These are phyloP conservation scores for Euthynnus affinis DNA, from an alignment of 2,797 vertebrate genomes.

Conservation along the genomic window DNA sequence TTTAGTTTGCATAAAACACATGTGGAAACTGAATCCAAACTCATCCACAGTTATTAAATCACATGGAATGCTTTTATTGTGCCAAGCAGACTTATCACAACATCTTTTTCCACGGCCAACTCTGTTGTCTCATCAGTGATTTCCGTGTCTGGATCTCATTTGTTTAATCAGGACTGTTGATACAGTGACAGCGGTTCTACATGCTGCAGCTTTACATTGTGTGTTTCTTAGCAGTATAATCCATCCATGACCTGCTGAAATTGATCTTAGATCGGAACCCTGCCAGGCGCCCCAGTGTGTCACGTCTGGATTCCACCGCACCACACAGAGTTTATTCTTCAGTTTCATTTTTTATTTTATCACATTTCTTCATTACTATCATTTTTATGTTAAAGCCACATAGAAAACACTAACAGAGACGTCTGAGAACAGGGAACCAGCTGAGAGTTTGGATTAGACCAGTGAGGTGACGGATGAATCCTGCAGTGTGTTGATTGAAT, in stretches of 20 bases:
- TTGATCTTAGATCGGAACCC: slow-evolving; percentile 28
- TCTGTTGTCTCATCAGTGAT: slow-evolving; percentile 42
- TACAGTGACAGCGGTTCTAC: neutral
- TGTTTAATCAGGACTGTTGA: slow-evolving; percentile 38
- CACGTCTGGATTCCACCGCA: slow-evolving; percentile 36
- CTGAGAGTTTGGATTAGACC: slow-evolving; percentile 46
- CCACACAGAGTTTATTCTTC: slow-evolving; percentile 27
- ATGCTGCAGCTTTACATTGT: slow-evolving; percentile 13
- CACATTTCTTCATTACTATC: slow-evolving; percentile 17
- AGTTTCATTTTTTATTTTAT: slow-evolving; percentile 38
- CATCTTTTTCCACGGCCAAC: slow-evolving; percentile 12
- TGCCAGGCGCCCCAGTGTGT: slow-evolving; percentile 31
- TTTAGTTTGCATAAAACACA: slow-evolving; percentile 30
- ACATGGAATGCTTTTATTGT: slow-evolving; percentile 47
- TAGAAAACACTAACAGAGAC: slow-evolving; percentile 17
- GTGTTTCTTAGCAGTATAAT: slow-evolving; percentile 13
- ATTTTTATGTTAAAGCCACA: slow-evolving; percentile 5
- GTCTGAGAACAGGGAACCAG: slow-evolving; percentile 22
- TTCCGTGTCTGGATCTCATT: slow-evolving; percentile 35
- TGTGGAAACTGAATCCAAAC: slow-evolving; percentile 28
- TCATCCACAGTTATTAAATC: slow-evolving; percentile 31
- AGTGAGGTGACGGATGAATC: slow-evolving; percentile 42
- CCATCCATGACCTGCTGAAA: slow-evolving; percentile 32
- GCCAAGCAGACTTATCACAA: slow-evolving; percentile 43
- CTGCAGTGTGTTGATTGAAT: slow-evolving; percentile 43